Percentiles rank a stretch among this genome's conserved stretches.
Evolutionary conservation across 1,140 invertebrate genomes (phyloP).

Genomic region (Agrilus planipennis): DNA sequence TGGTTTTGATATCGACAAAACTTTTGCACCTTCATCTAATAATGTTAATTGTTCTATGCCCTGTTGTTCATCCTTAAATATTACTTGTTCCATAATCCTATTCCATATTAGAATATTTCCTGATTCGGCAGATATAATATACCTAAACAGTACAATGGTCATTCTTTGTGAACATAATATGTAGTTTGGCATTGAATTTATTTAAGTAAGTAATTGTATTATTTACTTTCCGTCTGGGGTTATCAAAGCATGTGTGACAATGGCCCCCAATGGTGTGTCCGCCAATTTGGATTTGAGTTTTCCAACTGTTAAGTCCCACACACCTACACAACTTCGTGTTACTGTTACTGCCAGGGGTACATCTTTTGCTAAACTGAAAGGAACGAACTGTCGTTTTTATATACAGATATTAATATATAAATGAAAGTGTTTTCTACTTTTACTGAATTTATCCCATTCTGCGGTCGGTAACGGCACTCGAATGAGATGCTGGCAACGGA

Average conservation of each 20-base stretch:
- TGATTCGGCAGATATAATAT: constrained; percentile 83
- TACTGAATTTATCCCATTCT: too few species aligned
- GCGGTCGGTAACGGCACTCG: too few species aligned
- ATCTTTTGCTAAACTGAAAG: constrained; percentile 55
- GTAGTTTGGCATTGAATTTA: too few species aligned
- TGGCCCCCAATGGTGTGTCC: constrained; percentile 85
- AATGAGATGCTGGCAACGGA: too few species aligned
- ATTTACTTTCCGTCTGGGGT: constrained; percentile 67
- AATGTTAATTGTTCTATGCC: constrained; percentile 78
- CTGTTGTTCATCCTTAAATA: constrained; percentile 74
- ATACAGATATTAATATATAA: too few species aligned
- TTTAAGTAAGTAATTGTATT: too few species aligned
- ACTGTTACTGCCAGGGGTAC: constrained; percentile 72
- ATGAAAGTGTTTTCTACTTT: too few species aligned
- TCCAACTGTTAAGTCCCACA: constrained; percentile 87
- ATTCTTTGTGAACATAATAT: too few species aligned
- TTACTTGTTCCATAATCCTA: constrained; percentile 65
- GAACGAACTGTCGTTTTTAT: too few species aligned
- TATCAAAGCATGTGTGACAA: constrained; percentile 85
- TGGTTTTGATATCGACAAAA: constrained; percentile 71
- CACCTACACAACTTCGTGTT: constrained; percentile 84
- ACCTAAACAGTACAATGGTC: constrained; percentile 40
- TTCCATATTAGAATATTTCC: constrained; percentile 91
- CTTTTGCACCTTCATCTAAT: constrained; percentile 69
- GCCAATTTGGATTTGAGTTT: constrained; percentile 74